Evolutionary conservation across 2,888 invertebrate species (phyloP), one percentile per base, ranked within the genome.

Genomic region (Hydriomena furcata): DNA sequence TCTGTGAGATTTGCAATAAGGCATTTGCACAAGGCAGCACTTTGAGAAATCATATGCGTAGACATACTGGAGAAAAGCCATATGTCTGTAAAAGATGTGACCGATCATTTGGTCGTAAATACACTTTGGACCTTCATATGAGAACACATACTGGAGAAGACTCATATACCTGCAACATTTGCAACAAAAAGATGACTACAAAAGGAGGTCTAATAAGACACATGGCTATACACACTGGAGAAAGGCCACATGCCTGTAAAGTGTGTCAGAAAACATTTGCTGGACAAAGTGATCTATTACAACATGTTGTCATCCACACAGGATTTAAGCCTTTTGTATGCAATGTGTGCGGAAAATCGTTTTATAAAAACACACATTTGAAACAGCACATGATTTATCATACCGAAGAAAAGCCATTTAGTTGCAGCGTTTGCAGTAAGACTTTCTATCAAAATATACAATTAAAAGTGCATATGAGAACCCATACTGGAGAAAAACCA

Each of bases 221-320:
- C 24, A 32, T 32, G 6, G 12, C 12, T 13, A 24, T 35, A 7
- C 47, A 47, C 12, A 47, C 40, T 7, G 47, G 40, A 7, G 34
- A 41, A 17, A 40, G 27, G 13, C 40, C 35, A 13, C 25, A 28
- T 35, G 10, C 5, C 1, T 47, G 47, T 12, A 23, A 47, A 7
- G 12, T 44, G 6, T 57, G 56, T n/a, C 28, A 57, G 3, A 53
- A 53, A 40, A n/a, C 43, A 8, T 53, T 44, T 34, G 37, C 40
- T 4, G 37, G 40, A 11, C 24, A 46, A 12, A 41, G 43, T 23
- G 47, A 38, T 20, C 10, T 51, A 8, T 24, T 36, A 10, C 47
- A 43, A 51, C 35, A 43, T 46, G 27, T 28, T 36, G 8, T 37
- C 5, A 56, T 49, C 10, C 55, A 56, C 25, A 44, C 31, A 1